Evolutionary conservation across 2,888 invertebrate genomes (phyloP), one percentile per base, ranked within the genome.

Genomic region (Doris montereyensis): DNA sequence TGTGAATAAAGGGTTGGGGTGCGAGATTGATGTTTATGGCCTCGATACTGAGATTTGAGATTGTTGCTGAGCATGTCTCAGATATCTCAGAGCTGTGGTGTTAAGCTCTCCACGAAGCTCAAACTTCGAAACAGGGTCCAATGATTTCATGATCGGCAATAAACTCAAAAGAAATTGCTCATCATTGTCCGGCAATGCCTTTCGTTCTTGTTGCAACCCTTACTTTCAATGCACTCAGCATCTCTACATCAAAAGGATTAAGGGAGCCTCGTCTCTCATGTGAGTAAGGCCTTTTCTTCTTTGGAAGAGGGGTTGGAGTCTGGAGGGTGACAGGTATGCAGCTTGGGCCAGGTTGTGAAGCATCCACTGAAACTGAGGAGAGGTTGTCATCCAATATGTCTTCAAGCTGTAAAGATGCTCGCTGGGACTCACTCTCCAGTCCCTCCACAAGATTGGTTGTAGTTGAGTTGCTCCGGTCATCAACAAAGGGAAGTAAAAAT

Each of bases 101-200:
- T 70, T 70, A 34, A 70, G 32, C 34, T 70, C 70, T 70, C 70
- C 70, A 2, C 70, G 1, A 3, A 70, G 70, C 34, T 70, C 30
- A 5, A 70, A 70, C 32, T 70, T 70, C 34, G 70, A 70, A 28
- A 70, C 32, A 2, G 34, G 1, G 70, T 70, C 70, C n/a, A 70
- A 32, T 5, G 70, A 70, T 32, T 32, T 70, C 34, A 70, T 1
- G 1, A 34, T 34, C n/a, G 70, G 70, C 34, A 70, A 32, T 32
- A 70, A 32, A 70, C 70, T 70, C 17, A 70, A 70, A 10, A 70
- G n/a, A 34, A 70, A 70, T 70, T 70, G 70, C 30, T 70, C 70
- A 70, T 70, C 70, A 32, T 70, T 34, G n/a, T 70, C 70, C 30
- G 24, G 4, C 2, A 2, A 2, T 70, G 10, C 32, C 24, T 24